Evolutionary conservation across 2,888 invertebrate genomes (phyloP).

Genomic region (Heliconius ethilla): DNA sequence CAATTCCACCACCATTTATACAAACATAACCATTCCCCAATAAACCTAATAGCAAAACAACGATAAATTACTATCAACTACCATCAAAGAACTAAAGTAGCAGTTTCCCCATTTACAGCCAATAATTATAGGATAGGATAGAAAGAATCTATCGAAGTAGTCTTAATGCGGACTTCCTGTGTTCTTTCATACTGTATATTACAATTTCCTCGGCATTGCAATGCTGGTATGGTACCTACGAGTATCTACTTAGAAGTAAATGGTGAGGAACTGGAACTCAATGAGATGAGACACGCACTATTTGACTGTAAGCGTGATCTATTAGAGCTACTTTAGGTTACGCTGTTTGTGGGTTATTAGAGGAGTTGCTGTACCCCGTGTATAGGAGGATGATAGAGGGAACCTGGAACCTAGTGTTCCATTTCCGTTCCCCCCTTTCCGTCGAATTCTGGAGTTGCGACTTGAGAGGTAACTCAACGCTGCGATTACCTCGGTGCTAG

Average conservation of each 20-base stretch:
- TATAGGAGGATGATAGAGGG: too few relatives aligned
- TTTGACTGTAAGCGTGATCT: conserved; percentile 45
- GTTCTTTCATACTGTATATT: conserved; percentile 63
- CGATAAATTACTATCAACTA: not conserved
- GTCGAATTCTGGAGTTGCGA: too few relatives aligned
- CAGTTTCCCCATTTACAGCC: conserved; percentile 27
- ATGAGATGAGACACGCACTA: conserved; percentile 66
- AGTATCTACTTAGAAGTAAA: conserved; percentile 22
- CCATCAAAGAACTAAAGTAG: not conserved
- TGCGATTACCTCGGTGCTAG: too few relatives aligned
- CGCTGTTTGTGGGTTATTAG: not conserved
- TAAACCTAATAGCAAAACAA: not conserved
- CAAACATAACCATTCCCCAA: not conserved
- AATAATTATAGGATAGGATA: conserved; percentile 36
- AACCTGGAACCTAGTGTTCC: too few relatives aligned
- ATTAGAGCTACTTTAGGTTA: conserved; percentile 31
- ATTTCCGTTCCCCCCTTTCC: too few relatives aligned
- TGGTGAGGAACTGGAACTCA: conserved; percentile 60
- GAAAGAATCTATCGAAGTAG: conserved; percentile 62
- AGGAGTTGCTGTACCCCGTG: too few relatives aligned
- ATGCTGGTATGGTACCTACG: not conserved
- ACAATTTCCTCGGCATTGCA: conserved; percentile 75
- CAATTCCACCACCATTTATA: not conserved
- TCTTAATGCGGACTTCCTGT: conserved; percentile 76
- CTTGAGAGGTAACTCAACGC: too few relatives aligned